phyloP scores from a whole-genome alignment of 2,113 vertebrate genomes.

The Antechinus flavipes region DNA sequence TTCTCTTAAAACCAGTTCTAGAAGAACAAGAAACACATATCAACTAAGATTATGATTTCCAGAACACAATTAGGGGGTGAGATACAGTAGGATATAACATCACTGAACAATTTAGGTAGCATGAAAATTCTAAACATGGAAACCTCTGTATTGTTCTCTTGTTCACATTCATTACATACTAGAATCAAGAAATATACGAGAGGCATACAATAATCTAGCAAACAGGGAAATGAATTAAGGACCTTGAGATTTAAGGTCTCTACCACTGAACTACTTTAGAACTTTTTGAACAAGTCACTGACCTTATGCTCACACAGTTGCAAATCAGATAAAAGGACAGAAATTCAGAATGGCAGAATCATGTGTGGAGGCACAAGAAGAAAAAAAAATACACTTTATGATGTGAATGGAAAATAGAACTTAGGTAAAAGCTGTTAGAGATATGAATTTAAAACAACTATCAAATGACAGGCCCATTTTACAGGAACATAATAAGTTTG shows the following conservation, averaged over 20 bases:
- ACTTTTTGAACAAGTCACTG: background rate
- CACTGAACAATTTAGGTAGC: background rate
- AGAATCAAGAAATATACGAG: background rate
- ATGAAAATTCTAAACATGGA: background rate
- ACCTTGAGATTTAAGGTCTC: background rate
- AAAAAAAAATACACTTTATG: background rate
- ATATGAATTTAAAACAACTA: background rate
- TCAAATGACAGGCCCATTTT: background rate
- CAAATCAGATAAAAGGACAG: background rate
- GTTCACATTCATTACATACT: background rate
- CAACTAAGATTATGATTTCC: background rate
- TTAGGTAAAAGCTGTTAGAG: background rate
- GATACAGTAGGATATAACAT: background rate
- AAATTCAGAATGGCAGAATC: background rate
- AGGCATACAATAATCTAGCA: background rate
- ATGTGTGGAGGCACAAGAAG: background rate
- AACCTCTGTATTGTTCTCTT: background rate
- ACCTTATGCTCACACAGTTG: background rate
- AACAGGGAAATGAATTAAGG: background rate
- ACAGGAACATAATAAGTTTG: background rate
- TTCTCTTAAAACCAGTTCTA: background rate
- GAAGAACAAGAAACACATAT: background rate
- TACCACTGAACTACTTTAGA: background rate
- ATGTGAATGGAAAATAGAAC: background rate
- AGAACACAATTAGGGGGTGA: background rate